Percentiles rank a stretch among this genome's conserved stretches.
These are phyloP conservation scores for Anguilla japonica DNA, from an alignment of 2,113 vertebrate genomes.

Conservation along the genomic window DNA sequence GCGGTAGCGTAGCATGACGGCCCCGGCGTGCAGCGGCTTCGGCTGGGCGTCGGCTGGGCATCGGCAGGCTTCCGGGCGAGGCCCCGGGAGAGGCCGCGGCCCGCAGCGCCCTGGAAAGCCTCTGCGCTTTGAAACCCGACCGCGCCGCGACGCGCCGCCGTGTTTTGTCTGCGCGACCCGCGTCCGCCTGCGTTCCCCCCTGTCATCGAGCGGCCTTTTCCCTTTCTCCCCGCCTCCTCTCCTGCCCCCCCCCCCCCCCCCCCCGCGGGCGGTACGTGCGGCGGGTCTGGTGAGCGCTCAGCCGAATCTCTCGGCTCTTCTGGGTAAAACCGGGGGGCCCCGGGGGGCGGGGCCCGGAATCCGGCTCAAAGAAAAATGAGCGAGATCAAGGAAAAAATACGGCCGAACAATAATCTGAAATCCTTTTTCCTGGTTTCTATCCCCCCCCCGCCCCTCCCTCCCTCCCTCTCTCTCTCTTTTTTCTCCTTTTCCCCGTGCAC, in stretches of 20 bases:
- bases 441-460: conserved; percentile 21
- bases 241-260: not conserved
- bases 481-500: conserved; percentile 1
- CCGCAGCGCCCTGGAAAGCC: conserved; percentile 43
- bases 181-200: conserved; percentile 58
- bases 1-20: not conserved
- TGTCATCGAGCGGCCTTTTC: conserved; percentile 62
- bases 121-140: conserved; percentile 67
- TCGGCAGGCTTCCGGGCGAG: too few relatives aligned
- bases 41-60: too few relatives aligned
- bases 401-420: conserved; percentile 59
- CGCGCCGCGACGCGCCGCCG: conserved; percentile 48
- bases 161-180: conserved; percentile 69
- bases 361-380: conserved; percentile 64
- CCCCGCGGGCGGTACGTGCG: not conserved
- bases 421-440: conserved; percentile 53
- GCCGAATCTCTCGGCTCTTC: conserved; percentile 46
- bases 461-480: conserved; percentile 2
- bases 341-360: conserved; percentile 62
- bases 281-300: conserved; percentile 33
- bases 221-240: conserved; percentile 42
- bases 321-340: not conserved
- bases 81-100: not conserved
- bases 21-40: not conserved
- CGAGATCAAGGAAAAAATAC: conserved; percentile 66